Percentiles rank a stretch among this genome's conserved stretches.
These are phyloP conservation scores for Aromia moschata DNA, from an alignment of 2,888 invertebrate species.

Conservation along the genomic window DNA sequence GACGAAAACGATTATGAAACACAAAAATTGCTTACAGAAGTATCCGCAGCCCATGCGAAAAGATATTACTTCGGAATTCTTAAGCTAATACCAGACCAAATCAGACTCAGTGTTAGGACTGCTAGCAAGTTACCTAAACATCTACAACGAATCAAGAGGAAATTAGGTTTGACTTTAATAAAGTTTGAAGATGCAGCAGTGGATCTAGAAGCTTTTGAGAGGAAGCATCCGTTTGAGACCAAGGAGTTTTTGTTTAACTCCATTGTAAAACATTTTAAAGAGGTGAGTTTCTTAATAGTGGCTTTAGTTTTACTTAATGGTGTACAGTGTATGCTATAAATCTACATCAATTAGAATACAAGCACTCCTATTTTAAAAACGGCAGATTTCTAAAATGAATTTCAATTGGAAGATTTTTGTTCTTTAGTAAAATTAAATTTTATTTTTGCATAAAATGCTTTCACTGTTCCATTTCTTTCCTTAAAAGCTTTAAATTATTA, in stretches of 20 bases:
- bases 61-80: constrained; percentile 65
- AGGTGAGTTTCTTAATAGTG: constrained; percentile 61
- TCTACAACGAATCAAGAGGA: constrained; percentile 82
- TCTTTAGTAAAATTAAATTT: too few relatives aligned
- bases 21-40: constrained; percentile 80
- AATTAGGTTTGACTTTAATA: constrained; percentile 87
- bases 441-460: too few relatives aligned
- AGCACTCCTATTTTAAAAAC: too few relatives aligned
- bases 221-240: constrained; percentile 92
- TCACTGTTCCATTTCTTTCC: too few relatives aligned
- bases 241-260: constrained; percentile 83
- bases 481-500: too few relatives aligned
- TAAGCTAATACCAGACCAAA: constrained; percentile 66
- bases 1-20: constrained; percentile 85
- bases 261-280: constrained; percentile 86
- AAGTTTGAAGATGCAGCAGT: constrained; percentile 97
- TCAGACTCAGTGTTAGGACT: constrained; percentile 90
- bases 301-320: neutral
- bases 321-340: too few relatives aligned
- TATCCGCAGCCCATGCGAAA: constrained; percentile 81
- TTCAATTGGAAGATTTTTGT: too few relatives aligned
- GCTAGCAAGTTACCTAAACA: constrained; percentile 82
- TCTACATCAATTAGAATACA: too few relatives aligned
- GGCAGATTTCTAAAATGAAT: too few relatives aligned
- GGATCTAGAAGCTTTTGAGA: constrained; percentile 87